phyloP scores from a whole-genome alignment of 2,113 vertebrate genomes.

The Conger conger region DNA sequence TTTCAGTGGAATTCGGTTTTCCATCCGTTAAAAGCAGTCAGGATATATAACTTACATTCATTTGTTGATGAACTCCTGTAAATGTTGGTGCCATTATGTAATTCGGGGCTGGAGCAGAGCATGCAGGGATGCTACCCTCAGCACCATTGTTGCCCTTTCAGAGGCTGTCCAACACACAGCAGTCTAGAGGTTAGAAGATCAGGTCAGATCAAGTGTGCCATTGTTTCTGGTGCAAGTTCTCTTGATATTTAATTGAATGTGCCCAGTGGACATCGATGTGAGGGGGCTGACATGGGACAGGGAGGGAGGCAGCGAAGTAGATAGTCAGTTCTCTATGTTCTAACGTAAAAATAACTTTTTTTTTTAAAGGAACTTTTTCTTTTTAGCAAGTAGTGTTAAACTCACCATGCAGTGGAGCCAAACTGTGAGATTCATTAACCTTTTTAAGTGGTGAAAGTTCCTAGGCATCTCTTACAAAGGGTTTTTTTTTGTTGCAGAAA shows the following conservation, averaged over 20 bases:
- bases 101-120: constrained; percentile 50
- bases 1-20: constrained; percentile 52
- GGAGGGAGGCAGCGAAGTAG: background rate
- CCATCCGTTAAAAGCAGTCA: constrained; percentile 48
- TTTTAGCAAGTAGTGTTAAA: background rate
- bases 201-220: constrained; percentile 67
- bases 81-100: constrained; percentile 41
- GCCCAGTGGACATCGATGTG: background rate
- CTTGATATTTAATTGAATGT: constrained; percentile 42
- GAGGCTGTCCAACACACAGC: constrained; percentile 44
- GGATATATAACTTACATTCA: constrained; percentile 23
- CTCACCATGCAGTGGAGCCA: background rate
- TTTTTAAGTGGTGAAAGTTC: background rate
- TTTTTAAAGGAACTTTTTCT: background rate
- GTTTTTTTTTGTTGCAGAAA: background rate
- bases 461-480: background rate
- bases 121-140: constrained; percentile 44
- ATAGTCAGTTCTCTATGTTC: background rate
- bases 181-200: constrained; percentile 68
- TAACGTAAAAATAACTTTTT: background rate
- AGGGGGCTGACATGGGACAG: background rate
- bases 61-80: constrained; percentile 31
- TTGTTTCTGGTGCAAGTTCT: constrained; percentile 73
- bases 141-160: constrained; percentile 63
- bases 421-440: background rate